phyloP scores from a whole-genome alignment of 2,797 vertebrate genomes.

The Helarctos malayanus region DNA sequence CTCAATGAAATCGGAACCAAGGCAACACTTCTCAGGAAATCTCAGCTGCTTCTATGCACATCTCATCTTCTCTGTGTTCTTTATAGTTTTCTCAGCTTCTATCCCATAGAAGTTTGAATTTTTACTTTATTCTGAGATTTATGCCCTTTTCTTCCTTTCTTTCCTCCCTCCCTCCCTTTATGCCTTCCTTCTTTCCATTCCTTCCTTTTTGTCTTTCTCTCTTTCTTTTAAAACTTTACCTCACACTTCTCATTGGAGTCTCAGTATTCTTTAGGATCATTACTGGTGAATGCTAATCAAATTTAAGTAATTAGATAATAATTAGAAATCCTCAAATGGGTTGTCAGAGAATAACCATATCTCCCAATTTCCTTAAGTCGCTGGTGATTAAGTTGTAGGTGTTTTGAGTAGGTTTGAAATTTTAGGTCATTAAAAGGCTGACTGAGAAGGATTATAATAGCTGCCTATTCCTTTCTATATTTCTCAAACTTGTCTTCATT shows the following conservation, averaged over 20 bases:
- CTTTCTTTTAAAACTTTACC: not conserved
- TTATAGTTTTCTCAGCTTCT: not conserved
- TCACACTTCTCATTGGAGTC: not conserved
- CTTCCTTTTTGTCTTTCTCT: not conserved
- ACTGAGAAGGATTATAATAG: not conserved
- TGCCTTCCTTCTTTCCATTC: not conserved
- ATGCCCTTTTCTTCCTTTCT: not conserved
- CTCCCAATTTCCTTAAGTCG: not conserved
- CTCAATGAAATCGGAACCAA: not conserved
- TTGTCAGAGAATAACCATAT: not conserved
- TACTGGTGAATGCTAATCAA: not conserved
- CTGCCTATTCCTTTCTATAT: not conserved
- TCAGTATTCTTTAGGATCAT: not conserved
- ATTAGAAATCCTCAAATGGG: not conserved
- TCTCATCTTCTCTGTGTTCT: not conserved
- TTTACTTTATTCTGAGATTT: not conserved
- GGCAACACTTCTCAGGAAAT: not conserved
- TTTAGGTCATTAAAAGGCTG: not conserved
- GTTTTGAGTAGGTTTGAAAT: not conserved
- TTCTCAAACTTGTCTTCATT: not conserved
- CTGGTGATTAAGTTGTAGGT: not conserved
- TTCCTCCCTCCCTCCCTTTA: not conserved
- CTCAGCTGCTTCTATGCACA: not conserved
- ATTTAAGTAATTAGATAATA: not conserved
- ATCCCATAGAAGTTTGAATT: not conserved